These are phyloP conservation scores for Chironex yamaguchii DNA, from an alignment of 30 jellyfish, hydroid and myxozoan genomes.

Conservation along the genomic window DNA sequence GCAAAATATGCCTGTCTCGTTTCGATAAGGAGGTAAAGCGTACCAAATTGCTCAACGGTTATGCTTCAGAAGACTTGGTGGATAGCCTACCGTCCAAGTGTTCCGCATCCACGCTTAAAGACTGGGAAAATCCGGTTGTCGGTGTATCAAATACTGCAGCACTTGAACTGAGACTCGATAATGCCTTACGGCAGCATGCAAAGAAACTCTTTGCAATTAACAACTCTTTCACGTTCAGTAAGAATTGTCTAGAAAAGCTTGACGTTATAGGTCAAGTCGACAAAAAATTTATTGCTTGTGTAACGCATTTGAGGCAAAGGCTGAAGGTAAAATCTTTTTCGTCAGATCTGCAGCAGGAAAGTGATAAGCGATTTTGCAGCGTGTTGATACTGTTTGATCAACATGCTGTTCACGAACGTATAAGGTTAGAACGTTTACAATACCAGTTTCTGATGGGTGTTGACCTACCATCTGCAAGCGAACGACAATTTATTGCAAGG, in stretches of 20 bases:
- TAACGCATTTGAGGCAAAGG: neutral
- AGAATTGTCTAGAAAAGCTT: constrained; percentile 34
- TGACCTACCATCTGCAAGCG: neutral
- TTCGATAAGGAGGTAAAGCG: too few species aligned
- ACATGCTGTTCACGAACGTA: constrained; percentile 98
- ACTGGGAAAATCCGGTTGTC: constrained; percentile 87
- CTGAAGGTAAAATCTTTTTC: neutral
- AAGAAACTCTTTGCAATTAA: neutral
- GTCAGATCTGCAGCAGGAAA: neutral
- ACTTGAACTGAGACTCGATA: constrained; percentile 33
- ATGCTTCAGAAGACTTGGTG: too few species aligned
- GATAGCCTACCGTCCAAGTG: too few species aligned
- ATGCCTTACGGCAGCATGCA: neutral
- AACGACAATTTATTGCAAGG: neutral
- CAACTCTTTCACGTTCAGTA: constrained; percentile 47
- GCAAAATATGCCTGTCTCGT: too few species aligned
- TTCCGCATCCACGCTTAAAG: too few species aligned
- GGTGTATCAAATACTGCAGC: constrained; percentile 69
- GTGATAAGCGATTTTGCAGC: neutral
- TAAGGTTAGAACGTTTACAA: constrained; percentile 83
- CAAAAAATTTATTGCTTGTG: constrained; percentile 84
- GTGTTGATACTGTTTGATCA: constrained; percentile 79
- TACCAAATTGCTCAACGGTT: too few species aligned
- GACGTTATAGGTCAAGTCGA: constrained; percentile 95
- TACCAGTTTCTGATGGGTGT: constrained; percentile 50